Conservation (phyloP, 2,888 invertebrate species). For the Tanytarsus gracilentus region DNA sequence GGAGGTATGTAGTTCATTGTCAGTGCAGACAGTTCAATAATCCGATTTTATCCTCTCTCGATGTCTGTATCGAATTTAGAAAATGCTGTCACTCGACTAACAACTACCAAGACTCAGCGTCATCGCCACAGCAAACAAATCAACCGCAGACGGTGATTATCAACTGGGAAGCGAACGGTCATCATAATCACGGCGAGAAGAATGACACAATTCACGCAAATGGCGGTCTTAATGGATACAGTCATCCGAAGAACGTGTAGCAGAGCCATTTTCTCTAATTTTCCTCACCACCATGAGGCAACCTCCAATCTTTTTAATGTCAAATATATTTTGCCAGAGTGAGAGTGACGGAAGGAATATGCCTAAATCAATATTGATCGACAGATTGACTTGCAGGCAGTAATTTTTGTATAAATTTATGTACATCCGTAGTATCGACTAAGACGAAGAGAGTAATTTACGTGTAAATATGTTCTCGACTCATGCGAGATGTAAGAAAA, state of each 20-base stretch:
- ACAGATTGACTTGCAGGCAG: no score
- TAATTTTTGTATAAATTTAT: no score
- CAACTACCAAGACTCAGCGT: constrained; percentile 19
- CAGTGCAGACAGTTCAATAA: no score
- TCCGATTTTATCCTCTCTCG: no score
- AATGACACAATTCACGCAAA: constrained; percentile 26
- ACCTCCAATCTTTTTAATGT: not conserved
- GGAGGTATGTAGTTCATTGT: constrained; percentile 61
- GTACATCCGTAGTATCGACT: no score
- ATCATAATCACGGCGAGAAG: no score
- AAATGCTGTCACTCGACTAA: constrained; percentile 24
- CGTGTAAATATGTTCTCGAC: no score
- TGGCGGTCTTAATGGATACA: constrained; percentile 26
- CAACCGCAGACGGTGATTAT: constrained; percentile 28
- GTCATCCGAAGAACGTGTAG: constrained; percentile 28
- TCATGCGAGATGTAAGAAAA: no score
- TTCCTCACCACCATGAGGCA: not conserved
- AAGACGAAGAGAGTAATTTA: no score
- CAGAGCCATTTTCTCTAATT: constrained; percentile 18
- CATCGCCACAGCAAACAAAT: constrained; percentile 24
- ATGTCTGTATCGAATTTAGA: not conserved
- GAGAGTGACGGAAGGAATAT: not conserved
- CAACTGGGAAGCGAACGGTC: constrained; percentile 27
- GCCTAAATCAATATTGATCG: no score
- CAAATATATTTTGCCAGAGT: not conserved